Percentiles rank a stretch among this genome's conserved stretches.
Evolutionary conservation across 2,888 invertebrate genomes (phyloP).

Genomic region (Idaea aversata): DNA sequence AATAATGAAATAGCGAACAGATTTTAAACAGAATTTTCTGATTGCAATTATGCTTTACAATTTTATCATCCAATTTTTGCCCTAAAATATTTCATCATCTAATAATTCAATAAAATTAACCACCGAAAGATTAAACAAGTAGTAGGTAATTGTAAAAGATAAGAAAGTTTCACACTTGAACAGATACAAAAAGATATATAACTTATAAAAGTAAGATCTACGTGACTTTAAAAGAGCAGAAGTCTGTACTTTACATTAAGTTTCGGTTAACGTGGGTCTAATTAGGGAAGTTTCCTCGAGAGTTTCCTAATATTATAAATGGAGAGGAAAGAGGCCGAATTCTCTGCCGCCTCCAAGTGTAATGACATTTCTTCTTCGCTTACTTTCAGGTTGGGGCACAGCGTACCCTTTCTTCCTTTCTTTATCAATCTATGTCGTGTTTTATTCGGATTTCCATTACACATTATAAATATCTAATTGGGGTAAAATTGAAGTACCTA

Average conservation of each 20-base stretch:
- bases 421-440: neutral
- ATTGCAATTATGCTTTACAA: no score
- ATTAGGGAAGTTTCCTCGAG: conserved; percentile 58
- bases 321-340: conserved; percentile 58
- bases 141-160: conserved; percentile 34
- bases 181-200: conserved; percentile 45
- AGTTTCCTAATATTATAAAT: conserved; percentile 66
- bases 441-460: no score
- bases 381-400: conserved; percentile 10
- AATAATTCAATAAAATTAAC: conserved; percentile 9
- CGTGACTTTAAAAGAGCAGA: conserved; percentile 61
- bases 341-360: conserved; percentile 39
- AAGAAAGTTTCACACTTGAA: conserved; percentile 44
- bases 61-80: no score
- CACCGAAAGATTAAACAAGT: conserved; percentile 35
- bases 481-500: no score
- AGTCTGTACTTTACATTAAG: conserved; percentile 63
- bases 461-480: no score
- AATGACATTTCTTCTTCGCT: conserved; percentile 50
- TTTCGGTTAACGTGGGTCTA: conserved; percentile 62
- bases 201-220: conserved; percentile 51
- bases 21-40: no score
- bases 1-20: no score
- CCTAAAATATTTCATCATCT: neutral
- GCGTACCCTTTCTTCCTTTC: neutral